These are phyloP conservation scores for Bombus waltoni DNA, from an alignment of 1,140 invertebrate genomes.

Conservation along the genomic window DNA sequence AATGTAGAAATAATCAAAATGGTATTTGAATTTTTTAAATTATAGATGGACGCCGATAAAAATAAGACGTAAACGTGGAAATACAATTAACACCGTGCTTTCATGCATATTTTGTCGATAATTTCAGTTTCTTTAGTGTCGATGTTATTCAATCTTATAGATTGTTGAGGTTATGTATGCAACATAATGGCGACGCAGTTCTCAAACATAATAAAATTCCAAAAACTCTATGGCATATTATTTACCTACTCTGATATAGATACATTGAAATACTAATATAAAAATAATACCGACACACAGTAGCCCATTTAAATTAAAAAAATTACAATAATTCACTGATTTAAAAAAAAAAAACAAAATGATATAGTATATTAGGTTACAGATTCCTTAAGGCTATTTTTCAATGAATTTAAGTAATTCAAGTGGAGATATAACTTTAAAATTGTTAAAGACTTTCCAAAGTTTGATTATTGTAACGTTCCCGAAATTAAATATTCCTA, in stretches of 20 bases:
- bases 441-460: not conserved
- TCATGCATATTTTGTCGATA: not conserved
- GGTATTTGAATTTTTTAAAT: not conserved
- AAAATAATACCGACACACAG: too few relatives aligned
- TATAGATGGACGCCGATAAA: not conserved
- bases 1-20: not conserved
- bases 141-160: not conserved
- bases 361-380: too few relatives aligned
- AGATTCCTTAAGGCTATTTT: too few relatives aligned
- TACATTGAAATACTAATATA: too few relatives aligned
- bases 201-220: not conserved
- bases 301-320: too few relatives aligned
- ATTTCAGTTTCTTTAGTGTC: not conserved
- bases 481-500: too few relatives aligned
- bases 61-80: slow-evolving; percentile 16
- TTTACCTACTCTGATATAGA: too few relatives aligned
- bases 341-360: too few relatives aligned
- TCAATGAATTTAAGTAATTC: not conserved
- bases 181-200: not conserved
- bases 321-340: too few relatives aligned
- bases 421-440: not conserved
- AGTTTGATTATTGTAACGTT: too few relatives aligned
- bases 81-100: not conserved
- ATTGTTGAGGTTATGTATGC: not conserved
- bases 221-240: not conserved